Percentiles rank a stretch among this genome's conserved stretches.
phyloP scores from a whole-genome alignment of 1,140 invertebrate species.

The Mizuhopecten yessoensis region DNA sequence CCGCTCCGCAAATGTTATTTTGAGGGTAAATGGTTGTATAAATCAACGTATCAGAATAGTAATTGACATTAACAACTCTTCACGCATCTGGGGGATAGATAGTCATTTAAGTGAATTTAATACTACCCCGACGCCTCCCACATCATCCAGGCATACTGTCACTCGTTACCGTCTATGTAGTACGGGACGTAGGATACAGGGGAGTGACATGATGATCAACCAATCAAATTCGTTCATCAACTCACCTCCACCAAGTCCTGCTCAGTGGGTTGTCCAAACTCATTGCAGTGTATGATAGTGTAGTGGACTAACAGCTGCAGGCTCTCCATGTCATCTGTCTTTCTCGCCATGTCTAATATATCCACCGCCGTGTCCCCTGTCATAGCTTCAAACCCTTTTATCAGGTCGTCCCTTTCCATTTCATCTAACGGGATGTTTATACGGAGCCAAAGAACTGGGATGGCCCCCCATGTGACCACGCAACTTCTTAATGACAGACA shows the following conservation, averaged over 20 bases:
- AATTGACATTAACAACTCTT: no score
- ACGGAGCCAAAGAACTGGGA: not conserved
- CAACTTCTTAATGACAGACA: constrained; percentile 41
- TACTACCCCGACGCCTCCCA: no score
- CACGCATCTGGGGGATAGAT: no score
- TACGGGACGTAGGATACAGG: no score
- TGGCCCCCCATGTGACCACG: not conserved
- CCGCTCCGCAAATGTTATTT: no score
- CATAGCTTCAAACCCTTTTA: not conserved
- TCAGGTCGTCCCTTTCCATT: not conserved
- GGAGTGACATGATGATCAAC: no score
- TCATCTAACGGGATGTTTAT: not conserved
- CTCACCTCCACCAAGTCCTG: constrained; percentile 13
- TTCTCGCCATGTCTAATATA: constrained; percentile 2
- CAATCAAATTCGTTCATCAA: no score
- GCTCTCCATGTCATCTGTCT: not conserved
- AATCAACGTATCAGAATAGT: no score
- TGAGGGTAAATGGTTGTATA: no score
- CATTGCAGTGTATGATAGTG: constrained; percentile 45
- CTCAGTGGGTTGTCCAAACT: constrained; percentile 49
- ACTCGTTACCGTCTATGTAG: no score
- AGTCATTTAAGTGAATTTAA: no score
- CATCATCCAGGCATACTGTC: no score
- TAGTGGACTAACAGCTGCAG: not conserved
- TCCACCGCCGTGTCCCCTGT: constrained; percentile 14